Evolutionary conservation across 2,888 invertebrate species (phyloP), one percentile per base, ranked within the genome.

Genomic region (Pecten maximus): DNA sequence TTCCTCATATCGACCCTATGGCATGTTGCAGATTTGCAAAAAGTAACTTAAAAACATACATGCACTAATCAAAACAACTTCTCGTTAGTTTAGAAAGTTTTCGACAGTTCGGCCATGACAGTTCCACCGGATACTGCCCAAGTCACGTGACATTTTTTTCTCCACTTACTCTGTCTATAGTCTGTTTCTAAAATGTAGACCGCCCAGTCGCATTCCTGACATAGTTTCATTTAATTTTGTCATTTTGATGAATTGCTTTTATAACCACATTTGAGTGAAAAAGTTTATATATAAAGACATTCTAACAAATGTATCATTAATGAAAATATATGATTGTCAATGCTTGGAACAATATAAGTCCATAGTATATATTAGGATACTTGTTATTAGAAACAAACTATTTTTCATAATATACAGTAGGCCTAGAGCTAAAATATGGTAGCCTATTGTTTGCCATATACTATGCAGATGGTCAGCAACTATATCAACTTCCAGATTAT

Each of bases 91-190:
- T 87, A 48, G 86, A 91, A 91, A 88, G 40, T 91, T 91, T 74
- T 86, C 48, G 87, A 91, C 89, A 90, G 89, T 90, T 91, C 91
- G 89, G 90, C 90, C 90, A 91, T 91, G 90, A 91, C 90, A 90
- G 90, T 88, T 60, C n/a, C 60, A 90, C 91, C 91, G 91, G 91
- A 90, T 74, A 90, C 89, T 88, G 48, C 40, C 40, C 39, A 74
- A 40, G 89, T 91, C 91, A 91, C 91, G 90, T 91, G 91, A 91
- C 74, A 88, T 88, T 28, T 90, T 88, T 87, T 87, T 40, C 87
- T 87, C 40, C 40, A 35, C 40, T 48, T 40, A 40, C 88, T 48
- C 40, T 90, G n/a, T 87, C 40, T 87, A 88, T 88, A 90, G 90
- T 60, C 60, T 88, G 50, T 90, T 90, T 90, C 90, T 23, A 40